phyloP scores from a whole-genome alignment of 2,113 vertebrate genomes.

The Sceloporus tristichus region DNA sequence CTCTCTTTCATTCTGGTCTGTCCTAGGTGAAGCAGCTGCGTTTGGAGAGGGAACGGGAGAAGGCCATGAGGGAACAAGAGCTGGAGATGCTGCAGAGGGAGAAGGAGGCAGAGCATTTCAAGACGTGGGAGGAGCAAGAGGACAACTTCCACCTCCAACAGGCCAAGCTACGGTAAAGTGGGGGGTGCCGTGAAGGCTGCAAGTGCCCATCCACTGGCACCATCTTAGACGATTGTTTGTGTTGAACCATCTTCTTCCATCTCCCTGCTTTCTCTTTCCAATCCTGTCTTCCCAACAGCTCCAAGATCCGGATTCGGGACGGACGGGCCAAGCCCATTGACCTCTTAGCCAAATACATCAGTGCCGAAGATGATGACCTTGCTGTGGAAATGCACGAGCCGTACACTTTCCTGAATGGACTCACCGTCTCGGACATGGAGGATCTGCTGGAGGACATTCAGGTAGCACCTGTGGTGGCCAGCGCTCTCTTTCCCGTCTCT shows the following conservation, averaged over 20 bases:
- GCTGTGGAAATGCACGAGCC: conserved; percentile 98
- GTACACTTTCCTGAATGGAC: conserved; percentile 94
- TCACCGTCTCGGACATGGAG: conserved; percentile 96
- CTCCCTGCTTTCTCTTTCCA: background rate
- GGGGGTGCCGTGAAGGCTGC: background rate
- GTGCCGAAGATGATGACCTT: conserved; percentile 93
- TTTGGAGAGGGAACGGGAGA: conserved; percentile 94
- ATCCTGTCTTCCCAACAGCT: conserved; percentile 73
- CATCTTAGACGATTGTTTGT: no score
- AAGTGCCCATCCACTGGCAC: no score
- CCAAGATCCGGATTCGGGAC: conserved; percentile 95
- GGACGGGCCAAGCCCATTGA: conserved; percentile 96
- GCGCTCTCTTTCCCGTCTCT: background rate
- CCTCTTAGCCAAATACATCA: conserved; percentile 97
- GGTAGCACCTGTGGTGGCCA: conserved; percentile 69
- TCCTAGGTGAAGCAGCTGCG: conserved; percentile 95
- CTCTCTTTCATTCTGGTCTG: rapidly evolving
- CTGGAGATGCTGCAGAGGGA: conserved; percentile 97
- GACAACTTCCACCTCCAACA: conserved; percentile 98
- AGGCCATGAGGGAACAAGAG: conserved; percentile 95
- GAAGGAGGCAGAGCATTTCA: conserved; percentile 98
- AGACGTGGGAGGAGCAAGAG: conserved; percentile 98
- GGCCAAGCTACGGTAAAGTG: conserved; percentile 89
- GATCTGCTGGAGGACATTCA: conserved; percentile 98
- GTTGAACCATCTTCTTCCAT: background rate